Evolutionary conservation across 2,888 invertebrate species (phyloP).

Genomic region (Mythimna impura): DNA sequence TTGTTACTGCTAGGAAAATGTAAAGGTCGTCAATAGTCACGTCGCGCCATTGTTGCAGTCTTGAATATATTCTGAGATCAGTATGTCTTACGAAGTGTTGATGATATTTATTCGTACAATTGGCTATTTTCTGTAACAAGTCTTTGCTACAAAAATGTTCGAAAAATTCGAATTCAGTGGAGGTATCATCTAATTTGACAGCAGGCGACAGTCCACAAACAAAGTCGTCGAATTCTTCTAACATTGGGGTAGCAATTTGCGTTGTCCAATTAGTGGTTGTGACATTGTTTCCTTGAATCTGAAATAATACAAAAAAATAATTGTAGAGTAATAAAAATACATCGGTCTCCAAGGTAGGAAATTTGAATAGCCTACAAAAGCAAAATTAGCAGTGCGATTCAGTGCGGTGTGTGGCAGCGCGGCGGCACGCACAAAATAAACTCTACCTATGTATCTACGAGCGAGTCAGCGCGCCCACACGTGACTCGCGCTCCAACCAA

Average conservation of each 20-base stretch:
- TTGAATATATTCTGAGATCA: conserved; percentile 37
- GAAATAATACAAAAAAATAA: conserved; percentile 25
- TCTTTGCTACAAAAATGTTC: conserved; percentile 47
- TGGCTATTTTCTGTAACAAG: conserved; percentile 39
- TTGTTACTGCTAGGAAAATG: conserved; percentile 51
- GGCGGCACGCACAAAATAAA: conserved; percentile 11
- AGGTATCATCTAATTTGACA: conserved; percentile 26
- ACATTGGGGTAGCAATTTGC: conserved; percentile 32
- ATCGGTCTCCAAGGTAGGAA: conserved; percentile 18
- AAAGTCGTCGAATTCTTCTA: conserved; percentile 47
- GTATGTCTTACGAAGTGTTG: conserved; percentile 45
- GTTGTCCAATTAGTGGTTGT: conserved; percentile 31
- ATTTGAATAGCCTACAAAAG: conserved; percentile 21
- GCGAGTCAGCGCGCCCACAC: neutral
- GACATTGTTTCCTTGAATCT: conserved; percentile 22
- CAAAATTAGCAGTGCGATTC: conserved; percentile 11
- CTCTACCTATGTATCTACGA: conserved; percentile 5
- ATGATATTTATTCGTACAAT: conserved; percentile 47
- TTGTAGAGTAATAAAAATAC: conserved; percentile 14
- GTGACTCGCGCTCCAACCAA: conserved; percentile 8
- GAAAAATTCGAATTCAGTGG: conserved; percentile 41
- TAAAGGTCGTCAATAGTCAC: conserved; percentile 44
- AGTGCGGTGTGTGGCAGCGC: conserved; percentile 12
- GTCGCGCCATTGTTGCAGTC: conserved; percentile 40
- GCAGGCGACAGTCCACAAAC: conserved; percentile 40